phyloP scores from a whole-genome alignment of 2,113 vertebrate genomes.

The Siniperca chuatsi region DNA sequence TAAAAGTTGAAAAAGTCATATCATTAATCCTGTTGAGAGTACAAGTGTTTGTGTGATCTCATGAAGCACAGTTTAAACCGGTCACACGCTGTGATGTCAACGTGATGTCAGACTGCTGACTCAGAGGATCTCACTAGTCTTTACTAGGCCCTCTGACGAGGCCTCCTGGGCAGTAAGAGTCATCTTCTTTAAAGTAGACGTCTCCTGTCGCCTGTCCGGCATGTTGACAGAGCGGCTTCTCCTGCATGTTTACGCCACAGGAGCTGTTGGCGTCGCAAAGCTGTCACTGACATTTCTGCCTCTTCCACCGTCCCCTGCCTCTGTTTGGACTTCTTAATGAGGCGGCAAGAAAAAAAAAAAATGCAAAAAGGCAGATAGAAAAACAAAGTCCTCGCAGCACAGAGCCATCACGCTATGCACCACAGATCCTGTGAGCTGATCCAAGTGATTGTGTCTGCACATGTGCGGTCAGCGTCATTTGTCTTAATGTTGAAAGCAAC shows the following conservation, averaged over 20 bases:
- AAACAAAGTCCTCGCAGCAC: conserved; percentile 38
- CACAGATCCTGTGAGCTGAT: conserved; percentile 37
- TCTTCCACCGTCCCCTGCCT: conserved; percentile 21
- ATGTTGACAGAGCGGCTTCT: conserved; percentile 36
- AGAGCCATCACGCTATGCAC: conserved; percentile 9
- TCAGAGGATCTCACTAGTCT: conserved; percentile 23
- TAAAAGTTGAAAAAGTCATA: background rate
- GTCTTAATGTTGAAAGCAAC: conserved; percentile 21
- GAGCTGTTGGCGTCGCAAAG: conserved; percentile 49
- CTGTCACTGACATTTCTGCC: conserved; percentile 57
- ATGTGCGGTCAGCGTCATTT: conserved; percentile 33
- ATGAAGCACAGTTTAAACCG: conserved; percentile 2
- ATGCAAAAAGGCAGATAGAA: conserved; percentile 36
- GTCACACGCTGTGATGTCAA: conserved; percentile 19
- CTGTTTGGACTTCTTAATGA: conserved; percentile 50
- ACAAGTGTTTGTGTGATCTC: conserved; percentile 20
- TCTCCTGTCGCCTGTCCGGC: conserved; percentile 35
- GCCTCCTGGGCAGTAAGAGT: conserved; percentile 42
- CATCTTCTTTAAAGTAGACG: conserved; percentile 48
- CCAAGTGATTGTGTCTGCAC: conserved; percentile 13
- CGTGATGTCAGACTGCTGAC: conserved; percentile 40
- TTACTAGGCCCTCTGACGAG: background rate
- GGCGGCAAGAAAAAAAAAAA: background rate
- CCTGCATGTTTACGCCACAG: conserved; percentile 65
- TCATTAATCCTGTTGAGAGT: background rate